Evolutionary conservation across 2,888 invertebrate species (phyloP).

Genomic region (Oxytorus armatus): DNA sequence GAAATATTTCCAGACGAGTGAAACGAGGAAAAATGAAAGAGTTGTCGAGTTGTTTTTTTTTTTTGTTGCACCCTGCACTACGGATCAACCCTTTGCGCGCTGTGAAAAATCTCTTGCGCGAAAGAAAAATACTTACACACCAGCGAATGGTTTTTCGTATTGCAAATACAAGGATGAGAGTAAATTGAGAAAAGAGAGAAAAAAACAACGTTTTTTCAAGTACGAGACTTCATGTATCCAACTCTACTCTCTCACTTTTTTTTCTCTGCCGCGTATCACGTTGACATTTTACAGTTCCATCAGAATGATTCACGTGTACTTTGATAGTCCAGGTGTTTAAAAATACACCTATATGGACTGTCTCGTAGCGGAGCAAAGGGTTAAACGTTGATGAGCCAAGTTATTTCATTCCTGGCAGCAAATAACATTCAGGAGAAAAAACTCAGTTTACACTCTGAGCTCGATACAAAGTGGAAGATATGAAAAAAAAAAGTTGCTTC

Average conservation of each 20-base stretch:
- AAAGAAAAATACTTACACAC: conserved; percentile 9
- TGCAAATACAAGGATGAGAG: conserved; percentile 14
- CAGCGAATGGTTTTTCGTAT: conserved; percentile 10
- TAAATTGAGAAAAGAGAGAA: conserved; percentile 11
- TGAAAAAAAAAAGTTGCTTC: conserved; percentile 10
- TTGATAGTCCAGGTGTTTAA: conserved; percentile 33
- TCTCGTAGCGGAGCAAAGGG: conserved; percentile 6
- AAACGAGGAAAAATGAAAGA: conserved; percentile 12
- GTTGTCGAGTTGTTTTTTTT: conserved; percentile 50
- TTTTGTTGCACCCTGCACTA: conserved; percentile 19
- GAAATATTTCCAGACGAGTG: conserved; percentile 54
- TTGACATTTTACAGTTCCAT: conserved; percentile 37
- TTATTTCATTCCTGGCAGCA: conserved; percentile 46
- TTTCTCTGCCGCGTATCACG: conserved; percentile 8
- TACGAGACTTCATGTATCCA: conserved; percentile 40
- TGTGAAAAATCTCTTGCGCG: conserved; percentile 46
- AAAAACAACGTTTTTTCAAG: conserved; percentile 2
- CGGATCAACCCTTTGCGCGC: conserved; percentile 50
- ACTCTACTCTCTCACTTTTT: conserved; percentile 7
- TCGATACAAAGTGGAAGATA: conserved; percentile 8
- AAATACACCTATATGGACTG: not conserved
- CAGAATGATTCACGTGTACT: conserved; percentile 15
- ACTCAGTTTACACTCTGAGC: conserved; percentile 2
- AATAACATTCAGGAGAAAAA: conserved; percentile 24
- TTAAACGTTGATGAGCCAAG: conserved; percentile 52